Base-by-base conservation (phyloP, 2,888 invertebrate genomes). In the Aspidiotus rigidus region DNA sequence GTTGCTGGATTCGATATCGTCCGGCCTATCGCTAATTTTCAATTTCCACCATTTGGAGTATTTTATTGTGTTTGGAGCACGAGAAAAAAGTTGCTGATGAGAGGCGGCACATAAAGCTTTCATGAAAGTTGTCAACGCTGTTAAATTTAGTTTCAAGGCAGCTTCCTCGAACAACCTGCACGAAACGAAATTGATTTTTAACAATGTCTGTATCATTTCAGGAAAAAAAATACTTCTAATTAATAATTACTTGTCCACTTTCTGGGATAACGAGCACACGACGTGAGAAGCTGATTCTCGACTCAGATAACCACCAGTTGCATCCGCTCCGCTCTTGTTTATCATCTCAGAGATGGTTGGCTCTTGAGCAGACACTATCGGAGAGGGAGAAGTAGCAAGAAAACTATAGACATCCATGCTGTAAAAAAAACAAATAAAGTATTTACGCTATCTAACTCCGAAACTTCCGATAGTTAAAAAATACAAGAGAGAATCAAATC, bases 361-460 rank as follows among this genome's bases (percentile, higher is more conserved):
- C n/a, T 69, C 62, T 15, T 17, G 53, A 74, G 40, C 76, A 73
- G 72, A 73, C 76, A 41, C 69, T 41, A 76, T 75, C 3, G 77
- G 74, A 71, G 78, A 77, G 6, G 76, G 77, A 2, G 81, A 79
- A 61, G 81, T 80, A 74, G 89, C 87, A 10, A 91, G 79, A 74
- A 90, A 91, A 77, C 89, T 90, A 76, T 91, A 91, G 0, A 90
- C 89, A 74, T 91, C 91, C 71, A 90, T 88, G 75, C 90, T 90
- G 75, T 53, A 80, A 80, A 70, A 62, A 71, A 72, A 57, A 72
- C 57, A 71, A 69, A 71, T 28, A 28, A 28, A 28, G 5, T 28
- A 28, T 28, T 28, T 5, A 28, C 28, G 28, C 28, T 28, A 28
- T 28, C 28, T 28, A 28, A 28, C 28, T 1, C 28, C 28, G 28